phyloP scores from a whole-genome alignment of 2,888 invertebrate species.

The Lutraria lutraria region DNA sequence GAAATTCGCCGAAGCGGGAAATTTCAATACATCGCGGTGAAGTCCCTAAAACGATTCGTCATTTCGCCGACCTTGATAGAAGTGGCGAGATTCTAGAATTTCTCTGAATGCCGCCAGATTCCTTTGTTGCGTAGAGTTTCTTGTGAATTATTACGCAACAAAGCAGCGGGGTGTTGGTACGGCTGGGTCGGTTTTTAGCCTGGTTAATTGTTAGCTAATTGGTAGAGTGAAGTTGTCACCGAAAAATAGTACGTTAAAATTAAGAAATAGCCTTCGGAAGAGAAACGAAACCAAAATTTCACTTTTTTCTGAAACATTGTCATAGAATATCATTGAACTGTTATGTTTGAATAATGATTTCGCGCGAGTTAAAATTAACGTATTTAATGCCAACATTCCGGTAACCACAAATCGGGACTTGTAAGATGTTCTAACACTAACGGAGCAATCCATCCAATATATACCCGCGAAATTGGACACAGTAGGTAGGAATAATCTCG shows the following conservation, averaged over 20 bases:
- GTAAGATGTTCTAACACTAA: not conserved
- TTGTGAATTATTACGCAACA: not conserved
- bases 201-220: not conserved
- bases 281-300: too few relatives aligned
- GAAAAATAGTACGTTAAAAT: too few relatives aligned
- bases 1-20: conserved; percentile 18
- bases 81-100: not conserved
- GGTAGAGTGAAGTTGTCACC: too few relatives aligned
- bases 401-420: too few relatives aligned
- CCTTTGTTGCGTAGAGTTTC: not conserved
- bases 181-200: not conserved
- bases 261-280: too few relatives aligned
- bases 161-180: conserved; percentile 1
- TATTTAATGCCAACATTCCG: too few relatives aligned
- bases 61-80: not conserved
- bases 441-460: not conserved
- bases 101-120: conserved; percentile 4
- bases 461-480: not conserved
- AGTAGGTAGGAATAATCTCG: not conserved
- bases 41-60: conserved; percentile 2
- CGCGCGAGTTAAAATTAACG: too few relatives aligned
- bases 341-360: too few relatives aligned
- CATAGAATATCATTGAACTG: too few relatives aligned
- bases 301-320: too few relatives aligned
- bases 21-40: not conserved